A percentile compares a stretch with the other conserved stretches of the same genome.
Conservation (phyloP, 2,113 vertebrate genomes). For the Chionomys nivalis region DNA sequence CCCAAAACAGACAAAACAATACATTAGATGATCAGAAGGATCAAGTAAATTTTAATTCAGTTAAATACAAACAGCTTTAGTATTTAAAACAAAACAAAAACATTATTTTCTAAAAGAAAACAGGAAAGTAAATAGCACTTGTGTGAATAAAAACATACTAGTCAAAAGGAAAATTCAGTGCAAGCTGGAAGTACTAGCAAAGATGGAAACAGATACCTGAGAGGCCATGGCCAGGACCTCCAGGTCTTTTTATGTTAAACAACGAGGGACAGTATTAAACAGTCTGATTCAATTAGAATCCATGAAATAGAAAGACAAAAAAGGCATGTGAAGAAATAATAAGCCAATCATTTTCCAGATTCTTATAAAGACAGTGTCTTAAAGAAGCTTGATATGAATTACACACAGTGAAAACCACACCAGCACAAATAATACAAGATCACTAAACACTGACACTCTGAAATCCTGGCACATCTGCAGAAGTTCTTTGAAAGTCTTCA, state of each 20-base stretch:
- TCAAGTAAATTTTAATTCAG: not conserved
- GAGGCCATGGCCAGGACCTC: not conserved
- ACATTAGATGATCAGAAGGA: not conserved
- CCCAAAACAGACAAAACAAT: conserved; percentile 20
- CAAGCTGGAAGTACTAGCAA: not conserved
- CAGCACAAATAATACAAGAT: not conserved
- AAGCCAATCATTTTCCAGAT: not conserved
- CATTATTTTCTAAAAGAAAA: conserved; percentile 10
- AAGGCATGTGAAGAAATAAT: conserved; percentile 45
- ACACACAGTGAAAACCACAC: conserved; percentile 22
- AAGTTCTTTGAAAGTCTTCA: not conserved
- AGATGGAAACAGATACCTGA: not conserved
- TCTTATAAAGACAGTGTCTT: conserved; percentile 23
- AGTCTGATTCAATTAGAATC: not conserved
- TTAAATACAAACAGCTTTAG: not conserved
- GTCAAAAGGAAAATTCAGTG: conserved; percentile 1
- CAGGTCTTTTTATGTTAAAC: not conserved
- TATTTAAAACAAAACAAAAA: conserved; percentile 34
- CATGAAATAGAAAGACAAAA: not conserved
- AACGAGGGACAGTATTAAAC: not conserved
- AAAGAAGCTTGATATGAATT: not conserved
- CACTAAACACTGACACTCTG: not conserved
- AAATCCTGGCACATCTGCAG: not conserved
- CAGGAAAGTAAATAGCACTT: not conserved
- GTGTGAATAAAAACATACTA: not conserved